These are phyloP conservation scores for Drosophila leontia DNA, from an alignment of 1,140 invertebrate genomes.

Conservation along the genomic window DNA sequence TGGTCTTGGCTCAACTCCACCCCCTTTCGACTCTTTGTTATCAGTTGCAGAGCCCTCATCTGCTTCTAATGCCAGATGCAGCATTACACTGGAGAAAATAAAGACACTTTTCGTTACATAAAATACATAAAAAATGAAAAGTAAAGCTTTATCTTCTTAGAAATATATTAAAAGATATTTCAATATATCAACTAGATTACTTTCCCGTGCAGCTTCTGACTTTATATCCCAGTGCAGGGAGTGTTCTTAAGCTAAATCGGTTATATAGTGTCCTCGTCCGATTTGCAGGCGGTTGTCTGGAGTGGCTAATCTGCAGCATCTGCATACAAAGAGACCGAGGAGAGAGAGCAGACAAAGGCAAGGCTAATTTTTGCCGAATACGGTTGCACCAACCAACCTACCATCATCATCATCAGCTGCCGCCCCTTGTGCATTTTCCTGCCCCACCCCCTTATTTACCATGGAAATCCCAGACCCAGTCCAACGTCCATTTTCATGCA, in stretches of 20 bases:
- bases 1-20: slow-evolving; percentile 5
- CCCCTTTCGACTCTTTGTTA: slow-evolving; percentile 58
- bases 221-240: slow-evolving; percentile 2
- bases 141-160: not conserved
- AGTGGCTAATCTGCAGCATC: slow-evolving; percentile 51
- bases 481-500: slow-evolving; percentile 74
- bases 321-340: slow-evolving; percentile 59
- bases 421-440: slow-evolving; percentile 14
- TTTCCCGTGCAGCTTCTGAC: not conserved
- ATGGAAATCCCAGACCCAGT: slow-evolving; percentile 36
- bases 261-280: slow-evolving; percentile 17
- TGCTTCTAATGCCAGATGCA: slow-evolving; percentile 37
- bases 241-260: slow-evolving; percentile 26
- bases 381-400: slow-evolving; percentile 35
- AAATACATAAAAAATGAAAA: not conserved
- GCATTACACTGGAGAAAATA: not conserved
- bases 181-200: not conserved
- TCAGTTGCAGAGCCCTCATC: slow-evolving; percentile 43
- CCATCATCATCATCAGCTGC: slow-evolving; percentile 35
- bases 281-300: slow-evolving; percentile 16
- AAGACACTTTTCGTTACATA: not conserved
- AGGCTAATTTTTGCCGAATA: slow-evolving; percentile 76
- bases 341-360: slow-evolving; percentile 47
- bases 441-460: not conserved
- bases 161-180: not conserved